Percentiles rank a stretch among this genome's conserved stretches.
phyloP scores from a whole-genome alignment of 2,888 invertebrate species.

The Agrilus mali region DNA sequence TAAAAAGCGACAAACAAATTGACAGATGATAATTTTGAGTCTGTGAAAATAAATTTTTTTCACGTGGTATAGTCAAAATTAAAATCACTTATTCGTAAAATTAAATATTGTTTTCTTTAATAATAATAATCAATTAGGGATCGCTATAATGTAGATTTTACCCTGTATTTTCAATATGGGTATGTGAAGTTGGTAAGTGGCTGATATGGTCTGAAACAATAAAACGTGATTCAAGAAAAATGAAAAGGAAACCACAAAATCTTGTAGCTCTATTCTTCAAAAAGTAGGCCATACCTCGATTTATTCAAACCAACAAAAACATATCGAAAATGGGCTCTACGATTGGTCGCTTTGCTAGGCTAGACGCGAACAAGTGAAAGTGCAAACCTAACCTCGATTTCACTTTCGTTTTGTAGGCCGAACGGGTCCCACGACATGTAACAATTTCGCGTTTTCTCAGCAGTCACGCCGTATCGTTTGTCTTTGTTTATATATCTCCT shows the following conservation, averaged over 20 bases:
- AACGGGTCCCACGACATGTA: conserved; percentile 35
- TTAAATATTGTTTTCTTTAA: no score
- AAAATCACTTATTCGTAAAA: no score
- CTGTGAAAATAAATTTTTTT: no score
- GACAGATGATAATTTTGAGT: no score
- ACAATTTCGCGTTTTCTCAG: conserved; percentile 21
- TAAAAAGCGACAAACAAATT: no score
- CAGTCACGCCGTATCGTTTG: conserved; percentile 4
- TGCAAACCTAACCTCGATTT: conserved; percentile 39
- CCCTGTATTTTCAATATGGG: no score
- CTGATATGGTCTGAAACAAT: no score
- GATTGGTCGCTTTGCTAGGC: conserved; percentile 31
- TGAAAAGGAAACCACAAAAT: conserved; percentile 15
- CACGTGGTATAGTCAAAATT: no score
- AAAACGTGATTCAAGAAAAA: conserved; percentile 14
- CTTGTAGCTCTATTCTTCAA: conserved; percentile 23
- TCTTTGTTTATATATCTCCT: conserved; percentile 13
- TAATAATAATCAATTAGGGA: no score
- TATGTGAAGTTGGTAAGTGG: no score
- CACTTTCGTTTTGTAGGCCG: conserved; percentile 40
- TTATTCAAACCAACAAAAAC: conserved; percentile 31
- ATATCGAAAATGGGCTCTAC: conserved; percentile 25
- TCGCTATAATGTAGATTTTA: no score
- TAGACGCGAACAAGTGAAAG: conserved; percentile 37
- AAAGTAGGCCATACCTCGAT: conserved; percentile 32